Conservation (phyloP, 2,797 vertebrate genomes). For the Artibeus jamaicensis region DNA sequence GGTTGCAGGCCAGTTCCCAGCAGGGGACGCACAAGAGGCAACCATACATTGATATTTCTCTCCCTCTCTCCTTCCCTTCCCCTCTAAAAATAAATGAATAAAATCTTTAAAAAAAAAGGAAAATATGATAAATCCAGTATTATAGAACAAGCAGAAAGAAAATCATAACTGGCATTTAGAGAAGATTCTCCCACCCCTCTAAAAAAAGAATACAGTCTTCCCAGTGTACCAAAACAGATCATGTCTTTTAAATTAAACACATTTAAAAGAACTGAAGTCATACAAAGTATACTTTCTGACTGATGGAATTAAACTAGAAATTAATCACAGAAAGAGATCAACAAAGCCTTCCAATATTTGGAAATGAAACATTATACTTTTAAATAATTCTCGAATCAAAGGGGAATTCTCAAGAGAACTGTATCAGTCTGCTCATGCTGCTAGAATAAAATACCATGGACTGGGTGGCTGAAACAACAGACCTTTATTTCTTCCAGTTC, state of each 20-base stretch:
- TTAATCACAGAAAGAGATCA: not conserved
- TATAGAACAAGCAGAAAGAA: not conserved
- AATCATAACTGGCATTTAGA: not conserved
- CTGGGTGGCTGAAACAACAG: not conserved
- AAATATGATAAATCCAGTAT: not conserved
- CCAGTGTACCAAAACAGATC: not conserved
- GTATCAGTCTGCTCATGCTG: not conserved
- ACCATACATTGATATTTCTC: too few species aligned
- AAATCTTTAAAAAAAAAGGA: too few species aligned
- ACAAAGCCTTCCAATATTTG: not conserved
- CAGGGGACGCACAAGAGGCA: too few species aligned
- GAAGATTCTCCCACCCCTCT: not conserved
- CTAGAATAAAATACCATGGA: not conserved
- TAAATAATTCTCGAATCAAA: not conserved
- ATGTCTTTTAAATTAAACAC: not conserved
- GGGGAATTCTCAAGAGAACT: not conserved
- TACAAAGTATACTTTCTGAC: not conserved
- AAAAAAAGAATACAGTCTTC: not conserved
- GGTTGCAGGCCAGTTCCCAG: too few species aligned
- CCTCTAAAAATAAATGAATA: too few species aligned
- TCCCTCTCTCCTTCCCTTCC: too few species aligned
- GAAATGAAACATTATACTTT: not conserved
- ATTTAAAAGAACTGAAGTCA: not conserved
- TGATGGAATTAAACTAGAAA: not conserved
- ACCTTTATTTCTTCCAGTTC: not conserved